Base-by-base conservation (phyloP, 2,797 vertebrate species). In the Hoplostethus mediterraneus region DNA sequence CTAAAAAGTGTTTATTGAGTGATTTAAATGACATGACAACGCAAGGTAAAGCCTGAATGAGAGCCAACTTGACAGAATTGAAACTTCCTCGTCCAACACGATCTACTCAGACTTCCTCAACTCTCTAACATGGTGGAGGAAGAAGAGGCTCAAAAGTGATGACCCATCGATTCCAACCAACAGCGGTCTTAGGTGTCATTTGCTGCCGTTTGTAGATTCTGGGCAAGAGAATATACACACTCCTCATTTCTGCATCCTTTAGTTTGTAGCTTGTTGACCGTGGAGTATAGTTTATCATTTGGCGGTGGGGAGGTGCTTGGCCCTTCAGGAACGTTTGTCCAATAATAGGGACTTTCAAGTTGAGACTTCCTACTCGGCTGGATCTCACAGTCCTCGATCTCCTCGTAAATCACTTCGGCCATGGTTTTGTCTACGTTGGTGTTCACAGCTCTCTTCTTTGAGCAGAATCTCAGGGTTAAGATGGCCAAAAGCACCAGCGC, bases 391-490 rank as follows among this genome's bases (percentile, higher is more conserved):
- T 3, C 30, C 4, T 30, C 0, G 1, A 88, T 77, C 54, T 81
- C 83, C 42, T 82, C 70, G 0, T 84, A 84, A 31, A 77, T 38
- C 53, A 0, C 42, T n/a, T 82, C 84, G 0, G 3, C 0, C 0
- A 0, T 33, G 0, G 52, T 0, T 12, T 30, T 3, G 6, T 25
- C 36, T n/a, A 0, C 0, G 6, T 11, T 12, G 17, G 4, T 0
- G 14, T 14, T 8, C 21, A 17, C 13, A 5, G 2, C 1, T 28
- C 3, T 64, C 30, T 2, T 0, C 1, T 36, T 51, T 1, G 49
- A 55, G 8, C 44, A 79, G 44, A 36, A 14, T 47, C 28, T 82
- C 31, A 65, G 8, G 1, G 7, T 28, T 0, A 80, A 1, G 14
- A 67, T 0, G 17, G 0, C 12, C 3, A 36, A 3, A 0, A 83